A percentile compares a stretch with the other conserved stretches of the same genome.
Conservation (phyloP, 2,797 vertebrate species). For the Coluber constrictor region DNA sequence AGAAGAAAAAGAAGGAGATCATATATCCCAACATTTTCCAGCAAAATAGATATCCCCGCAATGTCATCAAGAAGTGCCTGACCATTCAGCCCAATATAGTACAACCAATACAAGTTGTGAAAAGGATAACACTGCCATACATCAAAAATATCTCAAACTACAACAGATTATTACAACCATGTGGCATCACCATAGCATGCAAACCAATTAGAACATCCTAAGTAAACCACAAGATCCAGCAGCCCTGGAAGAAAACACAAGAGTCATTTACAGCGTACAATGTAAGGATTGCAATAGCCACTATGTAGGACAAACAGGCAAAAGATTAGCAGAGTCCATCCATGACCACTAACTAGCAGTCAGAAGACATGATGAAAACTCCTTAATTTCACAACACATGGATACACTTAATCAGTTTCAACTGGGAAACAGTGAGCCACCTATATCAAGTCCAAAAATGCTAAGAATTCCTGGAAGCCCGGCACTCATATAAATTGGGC, state of each 20-base stretch:
- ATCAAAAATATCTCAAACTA: no score
- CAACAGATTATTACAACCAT: no score
- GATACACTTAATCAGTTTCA: neutral
- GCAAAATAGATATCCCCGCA: no score
- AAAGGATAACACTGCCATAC: no score
- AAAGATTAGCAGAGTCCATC: neutral
- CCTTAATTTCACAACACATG: neutral
- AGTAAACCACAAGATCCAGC: neutral
- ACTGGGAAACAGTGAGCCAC: neutral
- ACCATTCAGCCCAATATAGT: no score
- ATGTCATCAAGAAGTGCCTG: no score
- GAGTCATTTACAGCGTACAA: neutral
- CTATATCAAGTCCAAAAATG: neutral
- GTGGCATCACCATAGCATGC: no score
- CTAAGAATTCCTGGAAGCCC: neutral
- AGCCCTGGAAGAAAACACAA: neutral
- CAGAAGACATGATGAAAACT: neutral
- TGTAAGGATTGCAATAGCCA: neutral
- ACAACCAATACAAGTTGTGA: no score
- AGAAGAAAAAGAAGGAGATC: no score
- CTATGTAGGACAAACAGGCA: neutral
- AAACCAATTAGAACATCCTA: no score
- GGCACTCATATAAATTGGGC: neutral
- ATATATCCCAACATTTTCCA: no score
- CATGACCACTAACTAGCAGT: neutral